Percentiles rank a stretch among this genome's conserved stretches.
Conservation (phyloP, 2,797 vertebrate genomes). For the Mionectes olivaceus region DNA sequence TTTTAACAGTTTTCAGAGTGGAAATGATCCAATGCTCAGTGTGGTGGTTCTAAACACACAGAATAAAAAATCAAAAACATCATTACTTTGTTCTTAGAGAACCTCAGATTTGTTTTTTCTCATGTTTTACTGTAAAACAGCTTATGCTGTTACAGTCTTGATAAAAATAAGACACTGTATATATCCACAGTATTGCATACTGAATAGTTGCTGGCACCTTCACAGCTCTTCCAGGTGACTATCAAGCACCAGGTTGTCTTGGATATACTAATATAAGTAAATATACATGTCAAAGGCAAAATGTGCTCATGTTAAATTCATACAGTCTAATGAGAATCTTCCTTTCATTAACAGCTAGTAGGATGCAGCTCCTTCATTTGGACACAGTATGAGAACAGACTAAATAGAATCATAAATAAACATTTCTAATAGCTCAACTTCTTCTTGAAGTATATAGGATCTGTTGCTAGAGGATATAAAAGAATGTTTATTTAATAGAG, state of each 20-base stretch:
- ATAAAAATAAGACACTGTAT: background rate
- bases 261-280: background rate
- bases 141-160: background rate
- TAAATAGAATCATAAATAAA: constrained; percentile 12
- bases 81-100: background rate
- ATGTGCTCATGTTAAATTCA: background rate
- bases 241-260: background rate
- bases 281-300: background rate
- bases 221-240: background rate
- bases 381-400: background rate
- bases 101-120: background rate
- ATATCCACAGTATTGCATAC: background rate
- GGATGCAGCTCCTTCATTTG: background rate
- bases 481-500: constrained; percentile 26
- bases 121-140: background rate
- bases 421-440: background rate
- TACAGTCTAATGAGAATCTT: background rate
- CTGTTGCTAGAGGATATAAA: background rate
- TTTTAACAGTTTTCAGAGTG: background rate
- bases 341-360: background rate
- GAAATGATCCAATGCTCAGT: background rate
- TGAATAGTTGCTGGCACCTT: background rate
- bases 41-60: background rate
- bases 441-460: background rate
- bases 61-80: accelerated